Evolutionary conservation across 2,113 vertebrate species (phyloP).

Genomic region (Equus quagga): DNA sequence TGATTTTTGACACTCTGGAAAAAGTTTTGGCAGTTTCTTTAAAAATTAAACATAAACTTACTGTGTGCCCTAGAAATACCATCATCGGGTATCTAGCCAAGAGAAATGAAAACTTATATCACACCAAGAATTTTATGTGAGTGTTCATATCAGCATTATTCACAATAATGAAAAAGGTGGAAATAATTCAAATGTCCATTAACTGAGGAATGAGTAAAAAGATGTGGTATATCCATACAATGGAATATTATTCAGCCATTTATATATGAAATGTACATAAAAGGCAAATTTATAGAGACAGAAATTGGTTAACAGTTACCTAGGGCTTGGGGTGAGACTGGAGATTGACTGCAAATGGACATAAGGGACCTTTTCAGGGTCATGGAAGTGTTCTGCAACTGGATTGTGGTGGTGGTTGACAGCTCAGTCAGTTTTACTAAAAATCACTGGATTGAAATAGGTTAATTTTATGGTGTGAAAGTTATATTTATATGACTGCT

Average conservation of each 20-base stretch:
- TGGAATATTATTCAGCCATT: not conserved
- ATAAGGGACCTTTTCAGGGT: not conserved
- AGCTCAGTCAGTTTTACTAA: not conserved
- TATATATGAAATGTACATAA: not conserved
- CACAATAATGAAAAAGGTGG: not conserved
- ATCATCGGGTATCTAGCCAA: not conserved
- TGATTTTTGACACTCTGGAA: not conserved
- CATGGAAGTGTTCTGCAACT: not conserved
- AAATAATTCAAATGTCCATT: not conserved
- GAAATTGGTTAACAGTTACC: not conserved
- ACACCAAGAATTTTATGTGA: not conserved
- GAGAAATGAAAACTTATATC: not conserved
- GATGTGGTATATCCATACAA: not conserved
- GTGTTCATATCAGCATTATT: not conserved
- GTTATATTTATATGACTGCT: not conserved
- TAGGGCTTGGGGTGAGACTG: not conserved
- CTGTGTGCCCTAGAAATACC: not conserved
- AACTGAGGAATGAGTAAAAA: not conserved
- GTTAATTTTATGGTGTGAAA: not conserved
- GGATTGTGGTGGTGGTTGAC: not conserved
- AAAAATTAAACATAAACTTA: not conserved
- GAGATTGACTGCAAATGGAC: not conserved
- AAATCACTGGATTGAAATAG: not conserved
- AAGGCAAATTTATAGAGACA: not conserved
- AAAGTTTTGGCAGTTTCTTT: not conserved